A percentile compares a stretch with the other conserved stretches of the same genome.
phyloP scores from a whole-genome alignment of 2,888 invertebrate species.

The Dryobota labecula region DNA sequence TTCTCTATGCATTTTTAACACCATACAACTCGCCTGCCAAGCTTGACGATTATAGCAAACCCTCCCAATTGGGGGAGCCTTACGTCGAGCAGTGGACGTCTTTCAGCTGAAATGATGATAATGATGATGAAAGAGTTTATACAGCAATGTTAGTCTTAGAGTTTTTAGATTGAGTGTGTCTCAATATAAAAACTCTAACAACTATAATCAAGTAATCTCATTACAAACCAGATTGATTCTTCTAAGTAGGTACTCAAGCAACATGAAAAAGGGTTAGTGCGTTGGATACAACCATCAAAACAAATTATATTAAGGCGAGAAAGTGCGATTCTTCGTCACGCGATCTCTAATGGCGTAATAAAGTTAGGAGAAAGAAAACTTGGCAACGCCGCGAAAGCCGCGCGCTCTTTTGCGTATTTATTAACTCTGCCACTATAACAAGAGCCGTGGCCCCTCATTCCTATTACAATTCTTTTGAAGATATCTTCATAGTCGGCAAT shows the following conservation, averaged over 20 bases:
- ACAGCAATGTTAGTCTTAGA: not conserved
- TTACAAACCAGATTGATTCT: conserved; percentile 50
- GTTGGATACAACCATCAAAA: conserved; percentile 80
- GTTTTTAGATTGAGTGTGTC: too few relatives aligned
- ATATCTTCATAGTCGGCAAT: conserved; percentile 63
- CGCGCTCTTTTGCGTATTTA: conserved; percentile 88
- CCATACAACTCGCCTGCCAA: too few relatives aligned
- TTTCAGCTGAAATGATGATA: too few relatives aligned
- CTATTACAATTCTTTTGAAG: conserved; percentile 69
- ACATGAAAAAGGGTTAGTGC: conserved; percentile 77
- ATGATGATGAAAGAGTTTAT: not conserved
- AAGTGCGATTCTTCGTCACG: conserved; percentile 86
- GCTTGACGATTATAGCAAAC: too few relatives aligned
- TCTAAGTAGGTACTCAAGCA: conserved; percentile 53
- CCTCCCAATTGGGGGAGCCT: too few relatives aligned
- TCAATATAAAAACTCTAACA: not conserved
- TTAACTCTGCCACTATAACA: conserved; percentile 81
- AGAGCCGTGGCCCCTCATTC: conserved; percentile 72
- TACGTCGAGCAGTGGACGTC: too few relatives aligned
- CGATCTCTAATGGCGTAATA: conserved; percentile 89
- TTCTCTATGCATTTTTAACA: too few relatives aligned
- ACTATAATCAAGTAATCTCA: conserved; percentile 3
- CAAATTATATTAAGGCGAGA: conserved; percentile 83
- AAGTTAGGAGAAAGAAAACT: conserved; percentile 89
- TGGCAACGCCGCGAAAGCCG: conserved; percentile 75